Evolutionary conservation across 2,888 invertebrate species (phyloP).

Genomic region (Acholoe squamosa): DNA sequence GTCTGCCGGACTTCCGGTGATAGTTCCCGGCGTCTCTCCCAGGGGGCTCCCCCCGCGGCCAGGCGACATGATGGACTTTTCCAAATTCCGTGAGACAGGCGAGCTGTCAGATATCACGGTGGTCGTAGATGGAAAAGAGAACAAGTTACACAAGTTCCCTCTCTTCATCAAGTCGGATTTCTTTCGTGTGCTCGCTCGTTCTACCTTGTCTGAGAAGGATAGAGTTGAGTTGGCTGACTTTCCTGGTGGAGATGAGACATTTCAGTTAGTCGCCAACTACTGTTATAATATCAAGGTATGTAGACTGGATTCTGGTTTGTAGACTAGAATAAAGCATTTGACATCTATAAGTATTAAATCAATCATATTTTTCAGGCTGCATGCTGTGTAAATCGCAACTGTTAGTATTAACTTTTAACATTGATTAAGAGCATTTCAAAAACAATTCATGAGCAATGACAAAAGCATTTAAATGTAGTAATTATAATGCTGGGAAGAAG

Average conservation of each 20-base stretch:
- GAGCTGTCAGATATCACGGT: constrained; percentile 82
- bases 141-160: constrained; percentile 82
- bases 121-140: constrained; percentile 76
- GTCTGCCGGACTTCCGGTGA: no score
- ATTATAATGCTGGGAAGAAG: no score
- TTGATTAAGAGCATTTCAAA: no score
- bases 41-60: neutral
- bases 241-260: constrained; percentile 81
- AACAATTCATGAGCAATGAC: no score
- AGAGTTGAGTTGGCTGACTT: constrained; percentile 76
- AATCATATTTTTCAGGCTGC: no score
- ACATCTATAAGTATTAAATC: no score
- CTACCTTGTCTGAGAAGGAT: constrained; percentile 70
- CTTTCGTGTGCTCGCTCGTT: constrained; percentile 76
- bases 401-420: no score
- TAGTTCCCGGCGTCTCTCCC: neutral
- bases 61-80: constrained; percentile 68
- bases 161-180: constrained; percentile 81
- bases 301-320: no score
- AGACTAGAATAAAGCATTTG: no score
- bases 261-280: constrained; percentile 81
- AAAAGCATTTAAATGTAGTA: no score
- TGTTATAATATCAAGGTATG: constrained; percentile 76
- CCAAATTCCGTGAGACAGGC: constrained; percentile 72
- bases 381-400: no score